Percentiles rank a stretch among this genome's conserved stretches.
These are phyloP conservation scores for Palythoa caribaeorum DNA, from an alignment of 92 coral and sea anemone species.

Conservation along the genomic window DNA sequence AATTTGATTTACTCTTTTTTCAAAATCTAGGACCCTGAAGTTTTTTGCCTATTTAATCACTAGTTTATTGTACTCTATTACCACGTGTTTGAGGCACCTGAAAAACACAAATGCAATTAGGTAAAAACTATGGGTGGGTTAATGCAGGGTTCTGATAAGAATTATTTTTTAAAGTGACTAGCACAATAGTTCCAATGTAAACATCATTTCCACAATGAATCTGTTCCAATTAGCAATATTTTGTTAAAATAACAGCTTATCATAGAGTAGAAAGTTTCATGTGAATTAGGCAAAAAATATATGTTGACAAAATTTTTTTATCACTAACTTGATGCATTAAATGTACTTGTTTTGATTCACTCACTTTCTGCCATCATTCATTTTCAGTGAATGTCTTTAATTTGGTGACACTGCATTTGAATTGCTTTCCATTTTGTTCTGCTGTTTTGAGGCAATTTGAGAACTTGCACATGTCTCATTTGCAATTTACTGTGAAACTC, in stretches of 20 bases:
- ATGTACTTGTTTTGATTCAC: conserved; percentile 27
- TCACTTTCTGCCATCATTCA: conserved; percentile 39
- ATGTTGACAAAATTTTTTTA: conserved; percentile 22
- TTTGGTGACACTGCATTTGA: conserved; percentile 23
- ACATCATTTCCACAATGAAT: conserved; percentile 33
- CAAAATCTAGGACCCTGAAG: conserved; percentile 26
- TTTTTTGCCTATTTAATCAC: conserved; percentile 33
- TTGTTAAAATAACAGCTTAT: conserved; percentile 30
- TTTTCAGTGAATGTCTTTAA: conserved; percentile 18
- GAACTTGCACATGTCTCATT: conserved; percentile 23
- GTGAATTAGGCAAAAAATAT: conserved; percentile 30
- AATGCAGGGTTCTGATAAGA: conserved; percentile 28
- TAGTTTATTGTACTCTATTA: conserved; percentile 27
- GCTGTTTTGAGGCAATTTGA: conserved; percentile 26
- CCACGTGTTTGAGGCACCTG: conserved; percentile 23
- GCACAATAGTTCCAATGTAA: conserved; percentile 38
- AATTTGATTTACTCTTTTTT: conserved; percentile 20
- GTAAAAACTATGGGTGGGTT: conserved; percentile 11
- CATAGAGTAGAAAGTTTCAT: conserved; percentile 30
- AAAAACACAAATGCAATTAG: conserved; percentile 1
- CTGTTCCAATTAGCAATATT: conserved; percentile 34
- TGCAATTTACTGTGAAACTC: conserved; percentile 23
- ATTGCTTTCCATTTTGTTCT: conserved; percentile 22
- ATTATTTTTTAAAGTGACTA: conserved; percentile 15
- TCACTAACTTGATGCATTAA: conserved; percentile 36